Conservation (phyloP, 2,888 invertebrate genomes). For the Epistrophe eligans region DNA sequence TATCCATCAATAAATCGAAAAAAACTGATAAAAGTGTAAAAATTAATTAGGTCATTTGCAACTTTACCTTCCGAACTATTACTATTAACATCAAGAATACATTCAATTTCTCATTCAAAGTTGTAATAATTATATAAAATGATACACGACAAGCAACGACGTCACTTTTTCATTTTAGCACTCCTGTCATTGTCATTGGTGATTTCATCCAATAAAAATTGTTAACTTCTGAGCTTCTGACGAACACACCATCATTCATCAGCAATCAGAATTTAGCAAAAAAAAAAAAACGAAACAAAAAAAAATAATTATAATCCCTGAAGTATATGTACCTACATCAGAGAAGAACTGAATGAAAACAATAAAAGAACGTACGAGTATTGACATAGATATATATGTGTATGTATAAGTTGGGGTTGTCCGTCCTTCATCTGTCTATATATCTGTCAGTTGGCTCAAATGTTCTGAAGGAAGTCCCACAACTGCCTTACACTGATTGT, state of each 20-base stretch:
- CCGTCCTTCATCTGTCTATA: not conserved
- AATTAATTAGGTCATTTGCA: not conserved
- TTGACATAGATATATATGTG: slow-evolving; percentile 45
- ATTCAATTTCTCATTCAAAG: slow-evolving; percentile 27
- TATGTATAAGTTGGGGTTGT: not conserved
- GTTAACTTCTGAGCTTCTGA: slow-evolving; percentile 30
- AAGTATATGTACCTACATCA: slow-evolving; percentile 8
- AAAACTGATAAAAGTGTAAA: no score
- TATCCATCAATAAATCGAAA: no score
- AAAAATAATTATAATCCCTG: slow-evolving; percentile 52
- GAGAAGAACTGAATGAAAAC: slow-evolving; percentile 14
- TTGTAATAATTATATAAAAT: not conserved
- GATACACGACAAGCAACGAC: slow-evolving; percentile 12
- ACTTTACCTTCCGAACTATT: not conserved
- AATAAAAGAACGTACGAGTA: slow-evolving; percentile 36
- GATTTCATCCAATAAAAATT: slow-evolving; percentile 30
- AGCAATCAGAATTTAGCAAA: slow-evolving; percentile 30
- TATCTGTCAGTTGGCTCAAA: slow-evolving; percentile 17
- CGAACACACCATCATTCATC: slow-evolving; percentile 31
- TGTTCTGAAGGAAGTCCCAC: slow-evolving; percentile 61
- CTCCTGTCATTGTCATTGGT: slow-evolving; percentile 17
- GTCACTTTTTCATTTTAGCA: slow-evolving; percentile 19
- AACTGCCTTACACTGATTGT: slow-evolving; percentile 58
- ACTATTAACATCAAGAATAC: not conserved
- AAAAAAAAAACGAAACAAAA: not conserved